phyloP scores from a whole-genome alignment of 2,113 vertebrate species.

The Ellobius talpinus region DNA sequence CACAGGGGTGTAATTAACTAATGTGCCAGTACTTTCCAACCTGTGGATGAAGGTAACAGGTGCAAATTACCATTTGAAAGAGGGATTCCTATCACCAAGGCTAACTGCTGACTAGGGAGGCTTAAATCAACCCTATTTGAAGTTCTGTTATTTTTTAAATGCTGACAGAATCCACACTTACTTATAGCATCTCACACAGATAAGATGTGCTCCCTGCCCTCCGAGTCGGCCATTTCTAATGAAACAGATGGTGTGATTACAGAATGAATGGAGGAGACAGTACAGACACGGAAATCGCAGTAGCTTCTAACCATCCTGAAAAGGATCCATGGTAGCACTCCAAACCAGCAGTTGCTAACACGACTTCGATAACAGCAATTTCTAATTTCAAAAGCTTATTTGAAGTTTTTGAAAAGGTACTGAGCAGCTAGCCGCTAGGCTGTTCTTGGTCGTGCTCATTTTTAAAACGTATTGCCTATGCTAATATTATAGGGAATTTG shows the following conservation, averaged over 20 bases:
- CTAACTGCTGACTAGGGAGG: slow-evolving; percentile 78
- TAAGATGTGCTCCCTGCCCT: slow-evolving; percentile 68
- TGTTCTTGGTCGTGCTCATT: background rate
- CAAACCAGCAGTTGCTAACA: background rate
- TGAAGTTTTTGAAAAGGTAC: slow-evolving; percentile 22
- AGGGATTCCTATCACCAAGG: slow-evolving; percentile 69
- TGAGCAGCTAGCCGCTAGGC: background rate
- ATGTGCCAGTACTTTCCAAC: slow-evolving; percentile 68
- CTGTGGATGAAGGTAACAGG: slow-evolving; percentile 81
- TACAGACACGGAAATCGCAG: background rate
- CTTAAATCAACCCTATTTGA: slow-evolving; percentile 78
- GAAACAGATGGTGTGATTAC: slow-evolving; percentile 68
- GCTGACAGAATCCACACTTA: slow-evolving; percentile 75
- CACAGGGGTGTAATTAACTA: slow-evolving; percentile 74
- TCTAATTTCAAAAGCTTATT: slow-evolving; percentile 35
- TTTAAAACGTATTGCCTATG: background rate
- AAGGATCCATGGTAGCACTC: background rate
- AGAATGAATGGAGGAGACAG: slow-evolving; percentile 38
- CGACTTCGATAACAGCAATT: background rate
- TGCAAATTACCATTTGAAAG: slow-evolving; percentile 84
- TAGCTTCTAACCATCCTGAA: slow-evolving; percentile 26
- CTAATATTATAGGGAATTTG: background rate
- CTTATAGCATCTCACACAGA: slow-evolving; percentile 54
- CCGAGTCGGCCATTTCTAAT: slow-evolving; percentile 52
- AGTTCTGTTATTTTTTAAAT: slow-evolving; percentile 80